Base-by-base conservation (phyloP, 1,140 invertebrate genomes). In the Drosophila rhopaloa region DNA sequence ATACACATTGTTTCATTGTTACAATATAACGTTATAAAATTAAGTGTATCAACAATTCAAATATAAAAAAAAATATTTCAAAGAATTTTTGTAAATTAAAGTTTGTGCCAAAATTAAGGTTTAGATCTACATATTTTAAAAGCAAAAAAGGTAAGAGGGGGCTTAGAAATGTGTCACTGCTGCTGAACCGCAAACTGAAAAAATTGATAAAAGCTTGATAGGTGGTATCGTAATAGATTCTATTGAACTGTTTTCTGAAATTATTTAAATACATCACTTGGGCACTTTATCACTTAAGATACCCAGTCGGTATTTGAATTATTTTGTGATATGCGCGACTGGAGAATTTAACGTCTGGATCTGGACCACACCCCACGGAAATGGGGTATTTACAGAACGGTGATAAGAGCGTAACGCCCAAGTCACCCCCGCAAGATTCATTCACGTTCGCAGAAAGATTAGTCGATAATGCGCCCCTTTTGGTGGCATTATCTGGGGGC, bases 351-450 rank as follows among this genome's bases (percentile, higher is more conserved):
- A n/a, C 10, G 77, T 59, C 60, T 81, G 68, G 81, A 86, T 59
- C 60, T 81, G 68, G 81, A 86, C 82, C 82, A 86, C 82, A 86
- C 82, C 82, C 82, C 76, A 81, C 32, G 68, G 43, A 76, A 76
- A 79, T 81, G 62, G 29, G 6, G 48, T 76, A 59, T 76, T 65
- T 61, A 58, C 35, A 48, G 43, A 60, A 14, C 37, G 48, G 50
- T 79, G 82, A 86, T 86, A 86, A 88, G 80, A 65, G 62, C 51
- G 63, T 59, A 61, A 50, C 71, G 72, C 59, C 53, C 24, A 50
- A 75, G 47, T 61, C 72, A 77, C 47, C 62, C 73, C 37, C 46
- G 19, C 47, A 68, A 53, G 61, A 66, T 66, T 32, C 38, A 40
- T 35, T 35, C 32, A 32, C 61, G 43, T 32, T 43, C 11, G n/a